Evolutionary conservation across 2,797 vertebrate species (phyloP).

Genomic region (Hyperoplus immaculatus): DNA sequence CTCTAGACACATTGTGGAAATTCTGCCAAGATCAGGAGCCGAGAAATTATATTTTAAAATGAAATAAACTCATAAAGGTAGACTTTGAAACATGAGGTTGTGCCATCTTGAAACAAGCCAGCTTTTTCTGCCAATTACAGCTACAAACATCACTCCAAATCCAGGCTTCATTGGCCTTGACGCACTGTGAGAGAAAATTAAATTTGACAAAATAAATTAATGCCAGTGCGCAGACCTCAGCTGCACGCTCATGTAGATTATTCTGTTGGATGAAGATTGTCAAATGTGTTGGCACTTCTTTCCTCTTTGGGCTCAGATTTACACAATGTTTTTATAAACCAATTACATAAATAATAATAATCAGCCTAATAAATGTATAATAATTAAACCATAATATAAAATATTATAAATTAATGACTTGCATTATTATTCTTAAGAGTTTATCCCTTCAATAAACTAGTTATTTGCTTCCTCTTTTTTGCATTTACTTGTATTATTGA

Average conservation of each 20-base stretch:
- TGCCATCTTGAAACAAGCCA: slow-evolving; percentile 57
- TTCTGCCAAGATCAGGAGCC: slow-evolving; percentile 31
- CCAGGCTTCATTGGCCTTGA: slow-evolving; percentile 60
- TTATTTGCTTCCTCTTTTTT: too few relatives aligned
- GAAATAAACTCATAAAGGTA: slow-evolving; percentile 68
- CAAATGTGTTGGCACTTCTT: not conserved
- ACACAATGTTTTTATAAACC: not conserved
- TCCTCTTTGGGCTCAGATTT: not conserved
- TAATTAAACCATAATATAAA: not conserved
- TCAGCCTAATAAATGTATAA: too few relatives aligned
- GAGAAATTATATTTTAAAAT: slow-evolving; percentile 48
- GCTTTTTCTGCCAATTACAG: slow-evolving; percentile 69
- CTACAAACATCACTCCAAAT: slow-evolving; percentile 64
- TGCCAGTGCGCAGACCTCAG: slow-evolving; percentile 60
- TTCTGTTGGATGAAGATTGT: slow-evolving; percentile 33
- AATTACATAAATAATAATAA: not conserved
- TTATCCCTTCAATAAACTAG: not conserved
- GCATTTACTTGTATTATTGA: too few relatives aligned
- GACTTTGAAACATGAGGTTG: slow-evolving; percentile 69
- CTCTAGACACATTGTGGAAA: slow-evolving; percentile 20
- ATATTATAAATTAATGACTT: not conserved
- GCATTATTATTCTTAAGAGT: not conserved
- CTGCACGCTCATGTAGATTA: slow-evolving; percentile 34
- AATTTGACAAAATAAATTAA: slow-evolving; percentile 81
- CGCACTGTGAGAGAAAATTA: slow-evolving; percentile 66